These are phyloP conservation scores for Euphonia xanthogaster DNA, from an alignment of 2,797 vertebrate species.

Conservation along the genomic window DNA sequence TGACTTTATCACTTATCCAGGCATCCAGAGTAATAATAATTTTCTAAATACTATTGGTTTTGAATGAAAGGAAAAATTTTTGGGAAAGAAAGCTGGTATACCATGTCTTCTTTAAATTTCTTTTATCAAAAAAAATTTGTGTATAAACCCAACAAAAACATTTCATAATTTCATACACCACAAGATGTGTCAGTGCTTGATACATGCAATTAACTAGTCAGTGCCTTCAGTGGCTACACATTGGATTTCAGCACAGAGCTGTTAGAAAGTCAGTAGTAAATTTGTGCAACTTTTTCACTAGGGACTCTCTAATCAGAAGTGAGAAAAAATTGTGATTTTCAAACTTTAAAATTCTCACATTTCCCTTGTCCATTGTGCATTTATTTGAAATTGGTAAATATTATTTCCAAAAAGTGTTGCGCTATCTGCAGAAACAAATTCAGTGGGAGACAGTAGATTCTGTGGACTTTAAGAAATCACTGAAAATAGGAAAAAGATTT, in stretches of 20 bases:
- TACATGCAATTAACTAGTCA: background rate
- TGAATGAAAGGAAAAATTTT: background rate
- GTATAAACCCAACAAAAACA: background rate
- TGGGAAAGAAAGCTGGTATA: background rate
- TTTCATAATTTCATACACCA: background rate
- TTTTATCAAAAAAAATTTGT: background rate
- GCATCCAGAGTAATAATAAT: background rate
- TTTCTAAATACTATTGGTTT: background rate
- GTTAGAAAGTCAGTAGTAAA: background rate
- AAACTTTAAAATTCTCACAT: background rate
- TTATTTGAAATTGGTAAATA: background rate
- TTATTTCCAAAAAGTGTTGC: background rate
- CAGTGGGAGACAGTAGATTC: background rate
- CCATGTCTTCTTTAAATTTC: background rate
- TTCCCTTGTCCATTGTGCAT: accelerated
- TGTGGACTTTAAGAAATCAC: background rate
- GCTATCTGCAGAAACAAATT: background rate
- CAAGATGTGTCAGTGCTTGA: background rate
- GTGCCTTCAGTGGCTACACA: background rate
- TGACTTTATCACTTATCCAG: background rate
- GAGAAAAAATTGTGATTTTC: background rate
- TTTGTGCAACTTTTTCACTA: background rate
- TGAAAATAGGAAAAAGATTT: background rate
- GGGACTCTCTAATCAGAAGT: background rate
- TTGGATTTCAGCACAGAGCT: background rate